A percentile compares a stretch with the other conserved stretches of the same genome.
phyloP scores from a whole-genome alignment of 2,888 invertebrate species.

The Drosophila incognita region DNA sequence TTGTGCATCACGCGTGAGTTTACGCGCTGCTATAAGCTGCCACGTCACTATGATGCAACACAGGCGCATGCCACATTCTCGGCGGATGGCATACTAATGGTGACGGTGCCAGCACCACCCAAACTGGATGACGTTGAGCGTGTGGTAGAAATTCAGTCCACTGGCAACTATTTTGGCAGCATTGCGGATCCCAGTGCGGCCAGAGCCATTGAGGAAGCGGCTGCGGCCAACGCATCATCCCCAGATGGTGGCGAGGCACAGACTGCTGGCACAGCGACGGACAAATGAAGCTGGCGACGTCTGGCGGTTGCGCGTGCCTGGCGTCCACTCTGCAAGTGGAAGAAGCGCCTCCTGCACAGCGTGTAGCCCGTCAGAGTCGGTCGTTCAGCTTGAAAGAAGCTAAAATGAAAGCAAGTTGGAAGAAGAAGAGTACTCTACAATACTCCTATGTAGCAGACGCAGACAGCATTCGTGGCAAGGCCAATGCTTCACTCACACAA shows the following conservation, averaged over 20 bases:
- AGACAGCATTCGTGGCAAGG: constrained; percentile 23
- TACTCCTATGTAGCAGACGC: constrained; percentile 6
- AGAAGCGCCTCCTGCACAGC: constrained; percentile 41
- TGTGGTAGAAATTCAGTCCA: constrained; percentile 77
- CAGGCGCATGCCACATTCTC: constrained; percentile 81
- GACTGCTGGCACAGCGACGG: constrained; percentile 72
- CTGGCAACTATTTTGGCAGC: constrained; percentile 81
- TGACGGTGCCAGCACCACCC: constrained; percentile 83
- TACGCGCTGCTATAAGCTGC: constrained; percentile 81
- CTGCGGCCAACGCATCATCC: constrained; percentile 27
- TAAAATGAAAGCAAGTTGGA: neutral
- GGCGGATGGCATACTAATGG: constrained; percentile 82
- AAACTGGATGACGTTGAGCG: constrained; percentile 81
- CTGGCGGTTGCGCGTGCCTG: constrained; percentile 71
- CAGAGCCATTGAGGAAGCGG: constrained; percentile 66
- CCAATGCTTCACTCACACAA: constrained; percentile 12
- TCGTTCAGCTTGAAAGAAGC: constrained; percentile 55
- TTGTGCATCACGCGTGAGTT: constrained; percentile 82
- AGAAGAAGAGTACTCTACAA: constrained; percentile 10
- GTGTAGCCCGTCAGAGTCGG: constrained; percentile 73
- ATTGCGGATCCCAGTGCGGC: constrained; percentile 67
- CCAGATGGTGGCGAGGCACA: constrained; percentile 59
- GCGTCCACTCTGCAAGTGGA: constrained; percentile 45
- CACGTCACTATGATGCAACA: constrained; percentile 82
- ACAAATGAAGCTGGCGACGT: constrained; percentile 76